Conservation (phyloP, 2,888 invertebrate genomes). For the Philonicus albiceps region DNA sequence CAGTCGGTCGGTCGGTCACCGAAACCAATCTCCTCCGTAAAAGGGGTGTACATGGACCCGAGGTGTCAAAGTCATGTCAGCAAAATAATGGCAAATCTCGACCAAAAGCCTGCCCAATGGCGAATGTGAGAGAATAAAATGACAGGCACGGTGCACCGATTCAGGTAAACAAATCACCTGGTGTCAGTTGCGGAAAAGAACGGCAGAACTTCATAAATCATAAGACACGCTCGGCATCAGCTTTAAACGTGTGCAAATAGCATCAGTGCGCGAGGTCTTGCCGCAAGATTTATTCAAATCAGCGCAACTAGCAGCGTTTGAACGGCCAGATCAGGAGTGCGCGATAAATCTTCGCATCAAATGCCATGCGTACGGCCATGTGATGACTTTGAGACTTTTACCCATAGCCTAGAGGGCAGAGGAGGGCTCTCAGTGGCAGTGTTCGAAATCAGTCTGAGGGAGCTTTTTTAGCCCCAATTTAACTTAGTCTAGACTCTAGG, state of each 20-base stretch:
- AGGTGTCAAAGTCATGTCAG: slow-evolving; percentile 42
- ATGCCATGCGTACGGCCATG: neutral
- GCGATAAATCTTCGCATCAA: slow-evolving; percentile 16
- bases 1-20: neutral
- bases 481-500: neutral
- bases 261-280: slow-evolving; percentile 20
- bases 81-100: slow-evolving; percentile 17
- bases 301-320: neutral
- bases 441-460: slow-evolving; percentile 23
- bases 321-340: neutral
- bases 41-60: slow-evolving; percentile 20
- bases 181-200: slow-evolving; percentile 20
- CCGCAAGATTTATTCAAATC: slow-evolving; percentile 39
- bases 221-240: neutral
- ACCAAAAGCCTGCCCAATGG: neutral
- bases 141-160: neutral
- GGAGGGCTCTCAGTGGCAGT: neutral
- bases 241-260: slow-evolving; percentile 22
- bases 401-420: neutral
- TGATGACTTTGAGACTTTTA: neutral
- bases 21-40: slow-evolving; percentile 34
- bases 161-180: slow-evolving; percentile 42
- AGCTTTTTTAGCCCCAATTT: neutral
- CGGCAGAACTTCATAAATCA: slow-evolving; percentile 34
- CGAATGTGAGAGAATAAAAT: neutral